Evolutionary conservation across 2,113 vertebrate genomes (phyloP).

Genomic region (Thomomys bottae): DNA sequence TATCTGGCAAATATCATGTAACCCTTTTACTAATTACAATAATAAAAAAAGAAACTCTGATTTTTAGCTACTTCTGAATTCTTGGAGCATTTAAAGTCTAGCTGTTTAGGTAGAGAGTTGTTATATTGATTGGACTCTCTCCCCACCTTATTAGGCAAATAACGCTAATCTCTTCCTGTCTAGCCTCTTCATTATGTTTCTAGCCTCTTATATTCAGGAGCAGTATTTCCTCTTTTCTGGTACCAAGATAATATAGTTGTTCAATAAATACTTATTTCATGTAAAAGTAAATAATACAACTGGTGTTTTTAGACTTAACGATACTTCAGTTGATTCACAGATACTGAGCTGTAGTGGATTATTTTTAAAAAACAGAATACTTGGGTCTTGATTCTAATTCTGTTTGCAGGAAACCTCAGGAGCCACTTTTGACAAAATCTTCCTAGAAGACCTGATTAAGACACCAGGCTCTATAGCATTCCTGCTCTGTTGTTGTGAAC

Average conservation of each 20-base stretch:
- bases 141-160: no score
- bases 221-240: not conserved
- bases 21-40: no score
- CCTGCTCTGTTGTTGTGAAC: no score
- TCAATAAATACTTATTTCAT: conserved; percentile 48
- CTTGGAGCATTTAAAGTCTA: not conserved
- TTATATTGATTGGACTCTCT: conserved; percentile 22
- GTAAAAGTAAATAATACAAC: conserved; percentile 39
- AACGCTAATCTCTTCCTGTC: not conserved
- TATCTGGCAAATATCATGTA: no score
- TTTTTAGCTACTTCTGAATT: conserved; percentile 36
- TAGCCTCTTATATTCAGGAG: conserved; percentile 7
- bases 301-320: conserved; percentile 45
- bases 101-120: not conserved
- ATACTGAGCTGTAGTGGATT: not conserved
- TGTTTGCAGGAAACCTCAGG: not conserved
- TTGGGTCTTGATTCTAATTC: not conserved
- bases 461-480: not conserved
- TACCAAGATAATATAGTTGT: conserved; percentile 32
- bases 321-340: conserved; percentile 20
- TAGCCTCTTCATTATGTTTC: not conserved
- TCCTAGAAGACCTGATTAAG: conserved; percentile 4
- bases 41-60: no score
- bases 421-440: not conserved
- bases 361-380: conserved; percentile 16